Base-by-base conservation (phyloP, 1,140 invertebrate genomes). In the Nebria ingens region DNA sequence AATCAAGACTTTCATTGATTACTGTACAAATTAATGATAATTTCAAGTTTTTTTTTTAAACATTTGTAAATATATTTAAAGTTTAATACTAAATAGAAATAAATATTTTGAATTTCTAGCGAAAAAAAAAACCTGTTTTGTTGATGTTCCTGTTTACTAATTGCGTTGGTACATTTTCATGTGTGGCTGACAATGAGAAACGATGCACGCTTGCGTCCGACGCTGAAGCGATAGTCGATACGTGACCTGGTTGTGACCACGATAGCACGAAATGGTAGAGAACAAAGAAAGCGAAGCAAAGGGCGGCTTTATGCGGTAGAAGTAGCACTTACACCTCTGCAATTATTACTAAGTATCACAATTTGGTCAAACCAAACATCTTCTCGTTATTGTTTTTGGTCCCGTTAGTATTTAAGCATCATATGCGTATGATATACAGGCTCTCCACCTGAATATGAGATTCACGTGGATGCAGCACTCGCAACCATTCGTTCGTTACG, bases 181-280 rank as follows among this genome's bases (percentile, higher is more conserved):
- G 40, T 45, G 40, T 45, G 40, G 40, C 40, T 45, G 40, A 45
- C n/a, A n/a, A n/a, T n/a, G n/a, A n/a, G n/a, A n/a, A n/a, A n/a
- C n/a, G 40, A 45, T 45, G 40, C 40, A 17, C 6, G 40, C 40
- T 45, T 45, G 40, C 40, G 17, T n/a, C 40, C 40, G 9, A 45
- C 25, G 40, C 40, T 17, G 9, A 4, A 45, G 6, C 9, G 40
- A 45, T 4, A 45, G 40, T 12, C n/a, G 40, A 9, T 9, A 6
- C 17, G 40, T 17, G 40, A 45, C 17, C 25, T n/a, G n/a, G n/a
- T n/a, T n/a, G n/a, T n/a, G n/a, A n/a, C n/a, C 4, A 29, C 13
- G 25, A 13, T 29, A 29, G 25, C 25, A 29, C 25, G 25, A 29
- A 29, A 29, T n/a, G n/a, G n/a, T n/a, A n/a, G n/a, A n/a, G n/a